These are phyloP conservation scores for Callionymus lyra DNA, from an alignment of 2,113 vertebrate species.

Conservation along the genomic window DNA sequence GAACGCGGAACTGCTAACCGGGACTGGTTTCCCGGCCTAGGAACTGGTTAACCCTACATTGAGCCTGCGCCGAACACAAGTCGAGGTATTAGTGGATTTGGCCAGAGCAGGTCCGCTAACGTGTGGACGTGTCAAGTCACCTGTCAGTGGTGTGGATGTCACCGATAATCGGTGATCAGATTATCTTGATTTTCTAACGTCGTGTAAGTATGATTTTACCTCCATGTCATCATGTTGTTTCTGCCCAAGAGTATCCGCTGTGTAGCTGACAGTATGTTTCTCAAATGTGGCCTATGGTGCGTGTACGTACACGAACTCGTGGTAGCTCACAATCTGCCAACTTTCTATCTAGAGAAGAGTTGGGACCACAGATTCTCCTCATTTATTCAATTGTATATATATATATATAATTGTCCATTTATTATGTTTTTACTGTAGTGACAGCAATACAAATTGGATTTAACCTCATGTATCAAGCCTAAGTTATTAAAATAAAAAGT, in stretches of 20 bases:
- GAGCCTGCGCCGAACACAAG: too few species aligned
- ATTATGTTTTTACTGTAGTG: neutral
- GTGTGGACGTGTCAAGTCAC: constrained; percentile 26
- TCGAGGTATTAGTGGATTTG: constrained; percentile 8
- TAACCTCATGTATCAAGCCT: too few species aligned
- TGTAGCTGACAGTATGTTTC: constrained; percentile 16
- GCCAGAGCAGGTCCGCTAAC: constrained; percentile 18
- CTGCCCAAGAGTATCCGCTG: neutral
- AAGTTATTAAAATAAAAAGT: too few species aligned
- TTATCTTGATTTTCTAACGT: constrained; percentile 56
- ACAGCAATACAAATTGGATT: neutral
- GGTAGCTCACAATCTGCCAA: too few species aligned
- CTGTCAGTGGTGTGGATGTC: constrained; percentile 54
- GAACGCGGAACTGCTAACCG: neutral
- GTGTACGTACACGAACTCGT: neutral
- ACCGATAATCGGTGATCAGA: constrained; percentile 32
- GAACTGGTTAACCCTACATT: too few species aligned
- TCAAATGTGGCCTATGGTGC: neutral
- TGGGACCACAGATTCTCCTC: neutral
- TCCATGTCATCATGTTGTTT: neutral
- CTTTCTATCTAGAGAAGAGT: too few species aligned
- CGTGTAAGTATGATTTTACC: constrained; percentile 43
- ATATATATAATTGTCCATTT: neutral
- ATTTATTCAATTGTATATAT: neutral
- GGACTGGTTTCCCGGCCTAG: too few species aligned